Evolutionary conservation across 1,140 invertebrate genomes (phyloP), one percentile per base, ranked within the genome.

Genomic region (Scaptodrosophila lebanonensis): DNA sequence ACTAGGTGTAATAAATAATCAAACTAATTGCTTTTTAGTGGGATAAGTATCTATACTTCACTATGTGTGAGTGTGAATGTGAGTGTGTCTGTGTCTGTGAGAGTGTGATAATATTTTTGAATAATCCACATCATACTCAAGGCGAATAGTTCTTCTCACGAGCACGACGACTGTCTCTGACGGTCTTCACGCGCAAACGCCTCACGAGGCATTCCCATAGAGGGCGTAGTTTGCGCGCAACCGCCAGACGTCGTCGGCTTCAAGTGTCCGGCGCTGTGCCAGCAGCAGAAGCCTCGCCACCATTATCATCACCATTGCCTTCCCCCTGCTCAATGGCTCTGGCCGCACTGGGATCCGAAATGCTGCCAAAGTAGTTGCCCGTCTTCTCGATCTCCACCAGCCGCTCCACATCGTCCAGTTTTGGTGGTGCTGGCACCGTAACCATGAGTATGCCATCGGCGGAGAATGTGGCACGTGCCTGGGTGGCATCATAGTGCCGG

Each of bases 371-470:
- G 25, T 86, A 86, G 12, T 76, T 75, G 43, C 79, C 84, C 3
- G 83, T 84, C 35, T 59, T 51, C 52, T 82, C 79, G 36, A 86
- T 86, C 12, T 85, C 83, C 39, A 86, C 48, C 52, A 77, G 43
- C 9, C 83, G 70, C 59, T 85, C 84, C 50, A 85, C 83, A 51
- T 86, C 83, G 59, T 86, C 84, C 52, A 85, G 58, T 27, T 79
- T 72, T 9, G 75, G 70, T 53, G 84, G 84, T 66, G 83, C 77
- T 45, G 84, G 79, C 57, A 86, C 84, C 51, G 69, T 84, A 8
- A 86, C 75, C 65, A 79, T 84, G 16, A 86, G 60, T 47, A 86
- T 83, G 29, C 84, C 83, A 45, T 86, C 84, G 17, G 79, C 73
- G 15, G 84, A 86, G 39, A 83, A 72, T n/a, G 75, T 86, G 36